Percentiles rank a stretch among this genome's conserved stretches.
phyloP scores from a whole-genome alignment of 2,797 vertebrate species.

The Threskiornis aethiopicus region DNA sequence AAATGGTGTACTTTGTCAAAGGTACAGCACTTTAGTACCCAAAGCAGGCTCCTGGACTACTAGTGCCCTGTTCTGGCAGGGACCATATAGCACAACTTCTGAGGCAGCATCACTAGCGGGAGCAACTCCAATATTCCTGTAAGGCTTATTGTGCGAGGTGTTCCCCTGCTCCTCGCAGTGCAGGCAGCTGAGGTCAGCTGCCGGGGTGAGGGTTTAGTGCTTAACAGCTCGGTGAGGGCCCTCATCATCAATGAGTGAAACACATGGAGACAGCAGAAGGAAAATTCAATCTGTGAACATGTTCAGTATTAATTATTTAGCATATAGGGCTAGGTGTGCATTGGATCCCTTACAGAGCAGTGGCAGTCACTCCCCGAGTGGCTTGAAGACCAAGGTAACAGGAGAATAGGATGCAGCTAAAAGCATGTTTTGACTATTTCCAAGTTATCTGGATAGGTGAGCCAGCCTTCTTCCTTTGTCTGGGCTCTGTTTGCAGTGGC shows the following conservation, averaged over 20 bases:
- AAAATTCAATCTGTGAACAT: not conserved
- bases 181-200: not conserved
- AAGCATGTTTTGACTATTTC: not conserved
- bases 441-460: not conserved
- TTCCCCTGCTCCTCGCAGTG: not conserved
- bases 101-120: not conserved
- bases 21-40: not conserved
- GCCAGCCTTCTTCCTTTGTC: not conserved
- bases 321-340: not conserved
- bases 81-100: rapidly evolving
- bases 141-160: not conserved
- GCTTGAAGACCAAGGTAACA: not conserved
- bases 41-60: not conserved
- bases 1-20: not conserved
- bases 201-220: not conserved
- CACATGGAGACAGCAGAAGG: not conserved
- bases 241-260: not conserved
- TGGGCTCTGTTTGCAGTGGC: not conserved
- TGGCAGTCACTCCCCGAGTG: not conserved
- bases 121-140: not conserved
- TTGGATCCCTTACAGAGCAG: not conserved
- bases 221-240: not conserved
- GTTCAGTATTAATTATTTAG: not conserved
- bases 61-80: not conserved
- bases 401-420: not conserved